Evolutionary conservation across 2,113 vertebrate genomes (phyloP).

Genomic region (Hepsetus odoe): DNA sequence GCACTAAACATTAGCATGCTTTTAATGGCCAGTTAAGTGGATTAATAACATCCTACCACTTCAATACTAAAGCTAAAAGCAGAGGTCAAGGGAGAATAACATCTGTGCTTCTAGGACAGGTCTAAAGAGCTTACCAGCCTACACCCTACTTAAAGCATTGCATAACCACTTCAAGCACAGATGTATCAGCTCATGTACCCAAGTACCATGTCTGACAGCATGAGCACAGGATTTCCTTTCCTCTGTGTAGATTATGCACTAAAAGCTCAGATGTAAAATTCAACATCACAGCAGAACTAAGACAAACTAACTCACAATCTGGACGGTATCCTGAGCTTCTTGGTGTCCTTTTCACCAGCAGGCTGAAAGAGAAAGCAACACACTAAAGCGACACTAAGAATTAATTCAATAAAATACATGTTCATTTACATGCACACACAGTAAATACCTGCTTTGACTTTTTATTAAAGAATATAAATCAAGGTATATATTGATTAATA

Average conservation of each 20-base stretch:
- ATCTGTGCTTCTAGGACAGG: slow-evolving; percentile 58
- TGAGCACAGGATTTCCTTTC: slow-evolving; percentile 45
- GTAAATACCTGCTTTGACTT: too few relatives aligned
- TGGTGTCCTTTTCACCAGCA: slow-evolving; percentile 81
- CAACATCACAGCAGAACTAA: background rate
- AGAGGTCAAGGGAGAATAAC: slow-evolving; percentile 47
- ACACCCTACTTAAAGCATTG: slow-evolving; percentile 69
- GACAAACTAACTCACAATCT: slow-evolving; percentile 76
- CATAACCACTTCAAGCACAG: slow-evolving; percentile 58
- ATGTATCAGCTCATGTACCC: slow-evolving; percentile 3
- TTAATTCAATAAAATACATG: too few relatives aligned
- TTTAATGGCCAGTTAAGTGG: background rate
- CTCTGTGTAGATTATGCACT: slow-evolving; percentile 8
- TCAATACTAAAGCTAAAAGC: background rate
- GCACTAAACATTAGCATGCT: background rate
- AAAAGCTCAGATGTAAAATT: background rate
- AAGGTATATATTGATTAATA: too few relatives aligned
- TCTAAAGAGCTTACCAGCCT: slow-evolving; percentile 72
- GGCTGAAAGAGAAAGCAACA: slow-evolving; percentile 65
- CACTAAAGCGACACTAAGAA: background rate
- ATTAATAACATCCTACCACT: slow-evolving; percentile 16
- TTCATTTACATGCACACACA: too few relatives aligned
- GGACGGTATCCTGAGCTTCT: slow-evolving; percentile 80
- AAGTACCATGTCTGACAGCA: slow-evolving; percentile 50
- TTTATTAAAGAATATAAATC: too few relatives aligned